Conservation (phyloP, 2,888 invertebrate species). For the Drosophila nigritarsus region DNA sequence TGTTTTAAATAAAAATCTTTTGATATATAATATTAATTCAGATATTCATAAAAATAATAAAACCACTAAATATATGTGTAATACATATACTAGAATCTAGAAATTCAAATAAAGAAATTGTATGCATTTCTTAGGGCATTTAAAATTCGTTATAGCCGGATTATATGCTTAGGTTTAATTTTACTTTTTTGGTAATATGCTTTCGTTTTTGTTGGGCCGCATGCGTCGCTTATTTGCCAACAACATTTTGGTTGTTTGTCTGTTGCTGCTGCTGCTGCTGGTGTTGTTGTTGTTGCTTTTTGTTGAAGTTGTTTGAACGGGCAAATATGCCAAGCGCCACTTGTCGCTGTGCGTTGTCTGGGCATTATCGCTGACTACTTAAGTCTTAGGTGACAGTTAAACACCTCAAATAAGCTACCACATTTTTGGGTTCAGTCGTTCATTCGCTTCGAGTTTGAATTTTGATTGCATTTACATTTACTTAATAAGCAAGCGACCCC, state of each 20-base stretch:
- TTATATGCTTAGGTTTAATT: background rate
- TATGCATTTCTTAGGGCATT: slow-evolving; percentile 22
- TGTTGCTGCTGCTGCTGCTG: slow-evolving; percentile 20
- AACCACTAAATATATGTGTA: background rate
- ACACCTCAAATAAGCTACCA: slow-evolving; percentile 81
- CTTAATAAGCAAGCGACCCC: slow-evolving; percentile 27
- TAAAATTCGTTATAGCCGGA: background rate
- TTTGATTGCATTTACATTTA: slow-evolving; percentile 62
- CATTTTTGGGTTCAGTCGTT: slow-evolving; percentile 58
- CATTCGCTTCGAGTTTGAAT: slow-evolving; percentile 12
- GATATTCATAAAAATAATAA: background rate
- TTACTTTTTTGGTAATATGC: slow-evolving; percentile 43
- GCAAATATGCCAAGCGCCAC: slow-evolving; percentile 66
- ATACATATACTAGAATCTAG: background rate
- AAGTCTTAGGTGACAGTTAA: slow-evolving; percentile 81
- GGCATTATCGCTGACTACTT: slow-evolving; percentile 62
- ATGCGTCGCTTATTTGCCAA: slow-evolving; percentile 55
- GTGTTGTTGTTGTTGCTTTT: slow-evolving; percentile 15
- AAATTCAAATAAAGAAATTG: no score
- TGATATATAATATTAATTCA: background rate
- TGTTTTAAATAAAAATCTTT: background rate
- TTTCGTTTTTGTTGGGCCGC: slow-evolving; percentile 53
- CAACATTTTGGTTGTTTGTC: slow-evolving; percentile 51
- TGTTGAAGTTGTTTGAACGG: slow-evolving; percentile 24
- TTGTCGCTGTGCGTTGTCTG: slow-evolving; percentile 43